A percentile compares a stretch with the other conserved stretches of the same genome.
Evolutionary conservation across 2,797 vertebrate species (phyloP).

Genomic region (Otus scops): DNA sequence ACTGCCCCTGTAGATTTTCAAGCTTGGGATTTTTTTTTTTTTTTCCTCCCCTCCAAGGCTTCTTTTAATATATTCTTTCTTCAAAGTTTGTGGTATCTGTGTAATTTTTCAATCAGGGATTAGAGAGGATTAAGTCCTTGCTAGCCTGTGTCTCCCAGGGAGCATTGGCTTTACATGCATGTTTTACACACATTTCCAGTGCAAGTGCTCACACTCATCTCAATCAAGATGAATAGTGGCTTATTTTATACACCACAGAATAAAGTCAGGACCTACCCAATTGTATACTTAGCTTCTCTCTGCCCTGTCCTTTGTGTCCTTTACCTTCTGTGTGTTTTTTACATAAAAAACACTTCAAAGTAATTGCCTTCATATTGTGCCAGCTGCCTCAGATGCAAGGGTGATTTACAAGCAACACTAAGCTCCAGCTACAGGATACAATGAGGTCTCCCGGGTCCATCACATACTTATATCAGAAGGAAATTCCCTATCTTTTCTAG

Average conservation of each 20-base stretch:
- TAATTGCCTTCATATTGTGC: not conserved
- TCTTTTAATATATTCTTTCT: slow-evolving; percentile 45
- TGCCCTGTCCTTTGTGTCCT: not conserved
- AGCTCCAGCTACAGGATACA: not conserved
- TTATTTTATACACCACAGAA: not conserved
- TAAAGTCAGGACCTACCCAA: not conserved
- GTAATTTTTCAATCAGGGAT: slow-evolving; percentile 45
- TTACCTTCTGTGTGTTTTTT: not conserved
- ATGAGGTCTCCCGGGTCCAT: not conserved
- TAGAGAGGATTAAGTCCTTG: slow-evolving; percentile 46
- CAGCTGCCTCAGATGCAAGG: not conserved
- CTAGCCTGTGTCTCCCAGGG: slow-evolving; percentile 7
- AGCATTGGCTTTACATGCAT: not conserved
- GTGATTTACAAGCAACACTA: not conserved
- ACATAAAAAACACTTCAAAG: not conserved
- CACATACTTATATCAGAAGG: not conserved
- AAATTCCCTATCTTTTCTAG: not conserved
- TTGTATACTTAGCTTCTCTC: not conserved
- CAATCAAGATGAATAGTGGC: not conserved
- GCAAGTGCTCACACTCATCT: not conserved
- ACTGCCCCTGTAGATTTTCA: not conserved
- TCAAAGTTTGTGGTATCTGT: slow-evolving; percentile 53
- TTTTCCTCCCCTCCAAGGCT: not conserved
- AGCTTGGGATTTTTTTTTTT: not conserved
- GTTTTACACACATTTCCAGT: not conserved